Conservation (phyloP, 1,140 invertebrate genomes). For the Propsilocerus akamusi region DNA sequence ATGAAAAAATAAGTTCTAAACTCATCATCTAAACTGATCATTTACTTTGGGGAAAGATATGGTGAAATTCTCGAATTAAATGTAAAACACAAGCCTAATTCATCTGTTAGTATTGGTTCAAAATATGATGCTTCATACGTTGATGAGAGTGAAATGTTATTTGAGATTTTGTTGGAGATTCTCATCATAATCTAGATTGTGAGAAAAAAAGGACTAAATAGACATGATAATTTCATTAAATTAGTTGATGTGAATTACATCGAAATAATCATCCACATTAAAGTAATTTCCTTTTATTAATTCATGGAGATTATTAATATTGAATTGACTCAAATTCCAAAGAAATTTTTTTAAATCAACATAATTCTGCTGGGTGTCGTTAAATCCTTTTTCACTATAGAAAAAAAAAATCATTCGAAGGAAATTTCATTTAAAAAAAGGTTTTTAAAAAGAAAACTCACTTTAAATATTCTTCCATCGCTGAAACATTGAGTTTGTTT, state of each 20-base stretch:
- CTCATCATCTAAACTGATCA: neutral
- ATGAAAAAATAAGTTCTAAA: neutral
- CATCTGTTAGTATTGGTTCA: neutral
- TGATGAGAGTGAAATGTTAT: neutral
- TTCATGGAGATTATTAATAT: neutral
- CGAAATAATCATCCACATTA: neutral
- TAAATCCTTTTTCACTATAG: neutral
- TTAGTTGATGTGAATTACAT: neutral
- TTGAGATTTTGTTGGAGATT: neutral
- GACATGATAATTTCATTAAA: neutral
- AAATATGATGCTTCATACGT: neutral
- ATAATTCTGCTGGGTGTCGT: neutral
- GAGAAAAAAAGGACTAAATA: neutral
- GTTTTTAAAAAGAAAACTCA: neutral
- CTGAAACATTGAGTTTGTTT: conserved; percentile 8
- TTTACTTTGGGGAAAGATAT: neutral
- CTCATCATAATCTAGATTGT: neutral
- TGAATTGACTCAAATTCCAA: neutral
- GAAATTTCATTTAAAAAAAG: neutral
- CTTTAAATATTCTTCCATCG: conserved; percentile 7
- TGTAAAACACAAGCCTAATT: conserved; percentile 3
- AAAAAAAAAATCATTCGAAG: neutral
- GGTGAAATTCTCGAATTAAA: conserved; percentile 6
- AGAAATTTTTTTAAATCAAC: neutral
- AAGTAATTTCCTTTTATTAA: neutral